Percentiles rank a stretch among this genome's conserved stretches.
Evolutionary conservation across 2,113 vertebrate genomes (phyloP).

Genomic region (Oreamnos americanus): DNA sequence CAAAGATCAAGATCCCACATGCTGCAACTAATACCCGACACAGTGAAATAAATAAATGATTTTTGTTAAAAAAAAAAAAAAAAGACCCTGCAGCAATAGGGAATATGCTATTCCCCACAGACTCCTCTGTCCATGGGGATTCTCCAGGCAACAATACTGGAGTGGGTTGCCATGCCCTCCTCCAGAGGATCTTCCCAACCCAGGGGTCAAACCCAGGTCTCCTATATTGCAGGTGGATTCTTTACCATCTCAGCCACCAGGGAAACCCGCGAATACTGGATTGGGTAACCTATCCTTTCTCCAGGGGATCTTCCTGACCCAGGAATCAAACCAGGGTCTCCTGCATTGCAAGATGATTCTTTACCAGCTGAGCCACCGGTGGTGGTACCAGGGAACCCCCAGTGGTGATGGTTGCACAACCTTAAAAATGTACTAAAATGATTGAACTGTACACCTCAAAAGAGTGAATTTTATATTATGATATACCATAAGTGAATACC

Average conservation of each 20-base stretch:
- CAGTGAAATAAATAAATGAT: not conserved
- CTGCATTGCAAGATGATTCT: not conserved
- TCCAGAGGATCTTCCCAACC: not conserved
- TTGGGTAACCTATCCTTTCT: not conserved
- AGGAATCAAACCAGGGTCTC: not conserved
- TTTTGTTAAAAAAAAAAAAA: not conserved
- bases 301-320: not conserved
- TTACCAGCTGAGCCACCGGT: not conserved
- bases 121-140: not conserved
- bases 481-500: not conserved
- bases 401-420: not conserved
- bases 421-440: not conserved
- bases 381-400: not conserved
- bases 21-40: not conserved
- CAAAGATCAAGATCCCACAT: not conserved
- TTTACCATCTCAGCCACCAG: not conserved
- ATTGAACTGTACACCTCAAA: not conserved
- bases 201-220: accelerated
- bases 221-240: not conserved
- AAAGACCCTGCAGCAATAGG: not conserved
- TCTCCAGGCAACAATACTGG: not conserved
- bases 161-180: not conserved
- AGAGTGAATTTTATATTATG: not conserved
- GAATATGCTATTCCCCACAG: not conserved
- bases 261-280: not conserved